Conservation (phyloP, 2,888 invertebrate genomes). For the Scaptomyza parva region DNA sequence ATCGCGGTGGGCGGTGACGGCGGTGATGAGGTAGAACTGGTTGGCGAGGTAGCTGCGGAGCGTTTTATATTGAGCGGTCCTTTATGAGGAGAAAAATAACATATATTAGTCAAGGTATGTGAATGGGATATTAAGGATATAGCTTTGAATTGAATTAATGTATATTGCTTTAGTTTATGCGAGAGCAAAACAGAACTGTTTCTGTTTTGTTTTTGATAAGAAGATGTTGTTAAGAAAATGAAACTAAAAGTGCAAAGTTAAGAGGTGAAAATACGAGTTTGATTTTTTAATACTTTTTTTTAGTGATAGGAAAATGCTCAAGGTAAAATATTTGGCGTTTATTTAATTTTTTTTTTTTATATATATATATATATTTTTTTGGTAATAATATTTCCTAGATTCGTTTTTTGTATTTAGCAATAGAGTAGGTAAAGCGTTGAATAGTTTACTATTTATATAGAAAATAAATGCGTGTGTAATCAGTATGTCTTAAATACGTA, state of each 20-base stretch:
- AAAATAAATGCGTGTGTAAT: conserved; percentile 39
- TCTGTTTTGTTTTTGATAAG: conserved; percentile 25
- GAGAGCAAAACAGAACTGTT: conserved; percentile 1
- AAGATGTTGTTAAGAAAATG: conserved; percentile 59
- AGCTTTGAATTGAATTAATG: conserved; percentile 15
- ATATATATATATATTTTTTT: conserved; percentile 10
- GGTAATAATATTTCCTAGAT: too few species aligned
- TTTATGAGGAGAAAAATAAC: conserved; percentile 61
- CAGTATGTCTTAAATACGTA: conserved; percentile 36
- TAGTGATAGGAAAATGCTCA: conserved; percentile 50
- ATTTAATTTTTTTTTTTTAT: conserved; percentile 12
- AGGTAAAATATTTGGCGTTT: conserved; percentile 38
- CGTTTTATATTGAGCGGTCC: conserved; percentile 84
- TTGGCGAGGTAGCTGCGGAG: conserved; percentile 83
- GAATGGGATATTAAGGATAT: not conserved
- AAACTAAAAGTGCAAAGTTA: conserved; percentile 81
- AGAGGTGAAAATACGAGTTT: conserved; percentile 54
- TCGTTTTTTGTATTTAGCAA: conserved; percentile 15
- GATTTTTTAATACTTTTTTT: conserved; percentile 24
- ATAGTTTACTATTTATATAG: conserved; percentile 45
- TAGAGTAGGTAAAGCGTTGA: conserved; percentile 49
- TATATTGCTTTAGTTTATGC: conserved; percentile 21
- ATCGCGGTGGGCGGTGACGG: conserved; percentile 83
- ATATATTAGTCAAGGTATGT: conserved; percentile 39
- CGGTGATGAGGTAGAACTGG: conserved; percentile 84